Percentiles rank a stretch among this genome's conserved stretches.
Conservation (phyloP, 2,888 invertebrate genomes). For the Ophion costatus region DNA sequence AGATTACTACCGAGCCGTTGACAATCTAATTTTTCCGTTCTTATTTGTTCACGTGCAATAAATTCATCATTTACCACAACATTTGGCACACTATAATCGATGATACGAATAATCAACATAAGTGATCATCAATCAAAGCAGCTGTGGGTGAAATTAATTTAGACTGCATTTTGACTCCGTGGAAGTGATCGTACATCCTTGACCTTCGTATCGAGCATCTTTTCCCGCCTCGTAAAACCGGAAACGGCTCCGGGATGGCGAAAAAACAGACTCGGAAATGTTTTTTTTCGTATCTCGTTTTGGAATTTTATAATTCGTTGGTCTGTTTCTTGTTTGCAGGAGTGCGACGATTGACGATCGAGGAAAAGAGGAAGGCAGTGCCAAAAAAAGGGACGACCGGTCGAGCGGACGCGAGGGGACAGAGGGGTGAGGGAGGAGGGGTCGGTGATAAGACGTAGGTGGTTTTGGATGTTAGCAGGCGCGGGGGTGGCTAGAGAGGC, state of each 20-base stretch:
- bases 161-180: no score
- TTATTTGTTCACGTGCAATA: no score
- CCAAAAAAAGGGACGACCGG: background rate
- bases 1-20: no score
- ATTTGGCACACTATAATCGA: no score
- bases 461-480: slow-evolving; percentile 83
- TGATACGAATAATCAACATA: no score
- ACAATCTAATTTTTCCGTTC: no score
- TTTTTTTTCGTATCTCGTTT: background rate
- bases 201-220: slow-evolving; percentile 54
- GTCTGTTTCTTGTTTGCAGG: slow-evolving; percentile 46
- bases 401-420: slow-evolving; percentile 6
- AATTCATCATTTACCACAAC: no score
- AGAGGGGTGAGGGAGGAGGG: slow-evolving; percentile 65
- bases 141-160: no score
- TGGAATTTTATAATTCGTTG: background rate
- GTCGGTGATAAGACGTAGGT: slow-evolving; percentile 71
- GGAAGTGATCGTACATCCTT: no score
- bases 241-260: background rate
- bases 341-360: background rate
- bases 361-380: background rate
- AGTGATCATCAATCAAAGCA: no score
- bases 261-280: background rate
- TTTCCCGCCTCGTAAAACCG: background rate
- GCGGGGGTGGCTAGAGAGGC: slow-evolving; percentile 83